These are phyloP conservation scores for Onthophagus sagittarius DNA, from an alignment of 2,888 invertebrate species.

Conservation along the genomic window DNA sequence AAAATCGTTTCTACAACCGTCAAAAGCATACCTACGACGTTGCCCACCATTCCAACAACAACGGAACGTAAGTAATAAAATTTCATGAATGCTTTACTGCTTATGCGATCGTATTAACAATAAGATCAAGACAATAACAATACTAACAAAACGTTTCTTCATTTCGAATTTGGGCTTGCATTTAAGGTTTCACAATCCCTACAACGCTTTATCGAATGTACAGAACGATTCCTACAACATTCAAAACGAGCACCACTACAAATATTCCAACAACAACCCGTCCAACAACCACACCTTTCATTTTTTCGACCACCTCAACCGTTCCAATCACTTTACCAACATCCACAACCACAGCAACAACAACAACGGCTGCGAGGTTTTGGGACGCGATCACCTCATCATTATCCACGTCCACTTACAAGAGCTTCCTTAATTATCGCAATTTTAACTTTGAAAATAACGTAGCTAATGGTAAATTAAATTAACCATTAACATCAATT, in stretches of 20 bases:
- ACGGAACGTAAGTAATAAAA: constrained; percentile 53
- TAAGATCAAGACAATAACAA: not conserved
- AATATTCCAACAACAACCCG: constrained; percentile 34
- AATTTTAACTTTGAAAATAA: constrained; percentile 44
- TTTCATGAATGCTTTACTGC: too few species aligned
- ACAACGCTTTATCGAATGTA: constrained; percentile 52
- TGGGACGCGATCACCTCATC: constrained; percentile 37
- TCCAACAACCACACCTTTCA: constrained; percentile 32
- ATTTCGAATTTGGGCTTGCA: not conserved
- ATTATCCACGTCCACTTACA: constrained; percentile 31
- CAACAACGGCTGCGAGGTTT: constrained; percentile 43
- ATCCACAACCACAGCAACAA: constrained; percentile 35
- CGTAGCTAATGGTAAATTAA: constrained; percentile 39
- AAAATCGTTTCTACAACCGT: constrained; percentile 36
- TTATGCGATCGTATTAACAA: too few species aligned
- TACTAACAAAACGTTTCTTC: not conserved
- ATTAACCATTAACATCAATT: not conserved
- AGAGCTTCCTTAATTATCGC: constrained; percentile 46
- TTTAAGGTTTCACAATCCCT: constrained; percentile 47
- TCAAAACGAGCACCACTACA: constrained; percentile 40
- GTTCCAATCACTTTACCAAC: constrained; percentile 30
- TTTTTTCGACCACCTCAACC: constrained; percentile 40
- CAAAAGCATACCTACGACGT: constrained; percentile 36
- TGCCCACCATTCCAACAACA: constrained; percentile 46
- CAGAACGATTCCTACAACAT: constrained; percentile 43